Conservation (phyloP, 2,888 invertebrate species). For the Pollenia griseotomentosa region DNA sequence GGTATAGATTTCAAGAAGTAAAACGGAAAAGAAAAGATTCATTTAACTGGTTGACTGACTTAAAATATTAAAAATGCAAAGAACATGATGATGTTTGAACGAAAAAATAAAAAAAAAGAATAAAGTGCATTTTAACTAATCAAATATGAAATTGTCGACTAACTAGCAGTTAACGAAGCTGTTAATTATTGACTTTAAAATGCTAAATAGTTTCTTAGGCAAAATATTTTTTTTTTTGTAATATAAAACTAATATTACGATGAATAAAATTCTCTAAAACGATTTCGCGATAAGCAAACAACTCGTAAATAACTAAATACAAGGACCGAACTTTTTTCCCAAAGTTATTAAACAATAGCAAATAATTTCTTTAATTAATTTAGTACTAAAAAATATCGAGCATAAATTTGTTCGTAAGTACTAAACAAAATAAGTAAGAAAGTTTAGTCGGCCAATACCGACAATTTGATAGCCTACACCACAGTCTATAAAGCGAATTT, state of each 20-base stretch:
- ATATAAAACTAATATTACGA: not conserved
- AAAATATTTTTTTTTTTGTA: conserved; percentile 24
- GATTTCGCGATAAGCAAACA: too few species aligned
- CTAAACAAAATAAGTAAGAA: too few species aligned
- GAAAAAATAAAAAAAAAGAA: conserved; percentile 21
- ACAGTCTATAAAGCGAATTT: too few species aligned
- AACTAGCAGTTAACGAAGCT: conserved; percentile 73
- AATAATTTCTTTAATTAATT: too few species aligned
- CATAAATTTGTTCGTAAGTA: too few species aligned
- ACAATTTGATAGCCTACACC: too few species aligned
- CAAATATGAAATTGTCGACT: conserved; percentile 74
- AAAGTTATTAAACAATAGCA: too few species aligned
- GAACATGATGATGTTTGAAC: conserved; percentile 46
- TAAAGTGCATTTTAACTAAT: conserved; percentile 69
- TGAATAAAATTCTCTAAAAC: not conserved
- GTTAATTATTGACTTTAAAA: conserved; percentile 65
- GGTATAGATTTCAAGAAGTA: conserved; percentile 31
- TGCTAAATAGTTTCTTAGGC: conserved; percentile 66
- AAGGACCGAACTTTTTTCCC: too few species aligned
- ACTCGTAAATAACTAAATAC: too few species aligned
- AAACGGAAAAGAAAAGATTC: conserved; percentile 39
- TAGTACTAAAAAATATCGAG: too few species aligned
- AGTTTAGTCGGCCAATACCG: too few species aligned
- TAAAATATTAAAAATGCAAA: conserved; percentile 51
- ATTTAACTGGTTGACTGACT: conserved; percentile 58